Conservation (phyloP, 2,113 vertebrate genomes). For the Mungos mungo region DNA sequence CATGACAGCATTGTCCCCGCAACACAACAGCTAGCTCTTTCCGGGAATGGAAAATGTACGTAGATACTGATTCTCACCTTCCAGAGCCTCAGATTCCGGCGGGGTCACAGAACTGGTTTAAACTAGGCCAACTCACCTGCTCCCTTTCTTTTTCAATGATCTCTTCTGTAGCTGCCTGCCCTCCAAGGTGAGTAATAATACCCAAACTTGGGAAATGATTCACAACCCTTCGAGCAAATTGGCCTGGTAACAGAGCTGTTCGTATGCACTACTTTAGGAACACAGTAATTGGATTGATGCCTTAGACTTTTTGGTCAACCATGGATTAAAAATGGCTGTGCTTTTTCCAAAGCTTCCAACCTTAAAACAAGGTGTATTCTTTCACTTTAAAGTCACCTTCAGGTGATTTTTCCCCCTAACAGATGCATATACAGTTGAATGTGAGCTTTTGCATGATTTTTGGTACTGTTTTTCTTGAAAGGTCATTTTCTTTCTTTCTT, state of each 20-base stretch:
- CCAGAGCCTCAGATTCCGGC: background rate
- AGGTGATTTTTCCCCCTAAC: conserved; percentile 68
- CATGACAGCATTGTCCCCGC: background rate
- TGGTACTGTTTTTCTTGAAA: conserved; percentile 41
- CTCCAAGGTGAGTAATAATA: background rate
- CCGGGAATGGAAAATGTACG: background rate
- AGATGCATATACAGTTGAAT: background rate
- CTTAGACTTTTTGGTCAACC: conserved; percentile 13
- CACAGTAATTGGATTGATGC: conserved; percentile 48
- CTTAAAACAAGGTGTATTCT: conserved; percentile 61
- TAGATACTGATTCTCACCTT: background rate
- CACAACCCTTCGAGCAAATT: conserved; percentile 10
- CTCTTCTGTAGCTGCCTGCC: background rate
- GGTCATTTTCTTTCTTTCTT: background rate
- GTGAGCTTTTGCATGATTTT: conserved; percentile 1
- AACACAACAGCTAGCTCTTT: background rate
- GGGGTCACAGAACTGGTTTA: background rate
- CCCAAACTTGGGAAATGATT: background rate
- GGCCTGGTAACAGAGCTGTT: conserved; percentile 40
- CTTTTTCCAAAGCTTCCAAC: conserved; percentile 64
- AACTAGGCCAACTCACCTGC: background rate
- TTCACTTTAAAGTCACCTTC: conserved; percentile 75
- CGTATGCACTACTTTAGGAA: conserved; percentile 61
- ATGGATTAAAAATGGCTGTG: conserved; percentile 35
- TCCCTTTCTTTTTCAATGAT: background rate